Percentiles rank a stretch among this genome's conserved stretches.
These are phyloP conservation scores for Aphodius sticticus DNA, from an alignment of 2,888 invertebrate species.

Conservation along the genomic window DNA sequence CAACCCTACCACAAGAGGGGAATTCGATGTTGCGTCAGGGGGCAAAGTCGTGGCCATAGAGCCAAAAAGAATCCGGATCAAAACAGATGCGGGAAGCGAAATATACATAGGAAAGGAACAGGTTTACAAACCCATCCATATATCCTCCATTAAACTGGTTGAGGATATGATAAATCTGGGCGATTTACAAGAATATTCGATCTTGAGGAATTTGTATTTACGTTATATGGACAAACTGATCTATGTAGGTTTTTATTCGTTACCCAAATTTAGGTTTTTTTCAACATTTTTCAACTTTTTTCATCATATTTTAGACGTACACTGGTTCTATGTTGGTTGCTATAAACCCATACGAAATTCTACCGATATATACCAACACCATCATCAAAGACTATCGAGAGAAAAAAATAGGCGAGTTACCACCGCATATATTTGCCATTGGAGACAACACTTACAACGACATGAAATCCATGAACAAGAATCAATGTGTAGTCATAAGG, in stretches of 20 bases:
- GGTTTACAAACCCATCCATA: slow-evolving; percentile 77
- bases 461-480: slow-evolving; percentile 75
- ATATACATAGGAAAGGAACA: slow-evolving; percentile 66
- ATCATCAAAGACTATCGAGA: slow-evolving; percentile 86
- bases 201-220: slow-evolving; percentile 88
- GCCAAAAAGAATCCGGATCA: slow-evolving; percentile 77
- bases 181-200: slow-evolving; percentile 94
- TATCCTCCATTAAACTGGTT: slow-evolving; percentile 81
- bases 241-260: slow-evolving; percentile 75
- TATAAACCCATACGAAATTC: slow-evolving; percentile 92
- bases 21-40: slow-evolving; percentile 87
- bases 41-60: slow-evolving; percentile 82
- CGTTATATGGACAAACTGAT: slow-evolving; percentile 88
- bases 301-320: slow-evolving; percentile 76
- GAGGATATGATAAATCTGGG: slow-evolving; percentile 97
- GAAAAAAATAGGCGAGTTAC: slow-evolving; percentile 83
- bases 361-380: slow-evolving; percentile 93
- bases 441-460: slow-evolving; percentile 90
- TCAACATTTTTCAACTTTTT: too few relatives aligned
- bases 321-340: slow-evolving; percentile 95
- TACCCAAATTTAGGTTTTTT: slow-evolving; percentile 60
- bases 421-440: slow-evolving; percentile 96
- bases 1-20: slow-evolving; percentile 72
- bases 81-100: slow-evolving; percentile 86
- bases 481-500: slow-evolving; percentile 97